Conservation (phyloP, 1,140 invertebrate species). For the Asobara japonica region DNA sequence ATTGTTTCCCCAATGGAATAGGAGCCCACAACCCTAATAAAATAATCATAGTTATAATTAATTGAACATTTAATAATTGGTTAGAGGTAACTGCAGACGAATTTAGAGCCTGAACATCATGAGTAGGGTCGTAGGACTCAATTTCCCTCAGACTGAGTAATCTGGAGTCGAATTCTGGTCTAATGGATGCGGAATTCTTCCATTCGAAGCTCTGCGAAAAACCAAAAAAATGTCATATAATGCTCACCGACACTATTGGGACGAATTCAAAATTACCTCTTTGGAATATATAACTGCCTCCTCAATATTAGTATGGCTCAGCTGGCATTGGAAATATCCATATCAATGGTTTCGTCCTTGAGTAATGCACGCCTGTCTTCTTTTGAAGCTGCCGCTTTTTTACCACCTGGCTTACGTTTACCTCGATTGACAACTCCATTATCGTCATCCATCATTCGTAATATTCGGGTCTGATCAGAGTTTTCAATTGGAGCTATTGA, state of each 20-base stretch:
- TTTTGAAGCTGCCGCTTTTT: slow-evolving; percentile 60
- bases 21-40: too few species aligned
- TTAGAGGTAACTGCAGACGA: too few species aligned
- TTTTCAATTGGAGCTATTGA: slow-evolving; percentile 96
- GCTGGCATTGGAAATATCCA: slow-evolving; percentile 62
- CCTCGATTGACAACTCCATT: slow-evolving; percentile 86
- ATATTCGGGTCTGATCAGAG: slow-evolving; percentile 88
- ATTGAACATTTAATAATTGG: too few species aligned
- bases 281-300: background rate
- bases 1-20: too few species aligned
- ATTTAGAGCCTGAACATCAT: too few species aligned
- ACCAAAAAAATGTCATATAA: background rate
- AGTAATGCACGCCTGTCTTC: slow-evolving; percentile 68
- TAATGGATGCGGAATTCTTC: background rate
- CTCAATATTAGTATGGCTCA: slow-evolving; percentile 42
- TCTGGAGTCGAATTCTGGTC: too few species aligned
- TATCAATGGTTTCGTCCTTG: slow-evolving; percentile 68
- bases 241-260: background rate
- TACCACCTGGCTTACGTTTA: slow-evolving; percentile 66
- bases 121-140: too few species aligned
- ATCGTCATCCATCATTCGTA: slow-evolving; percentile 95
- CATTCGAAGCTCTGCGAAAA: background rate
- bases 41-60: too few species aligned
- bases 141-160: too few species aligned
- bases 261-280: background rate